Base-by-base conservation (phyloP, 2,113 vertebrate genomes). In the Pelobates fuscus region DNA sequence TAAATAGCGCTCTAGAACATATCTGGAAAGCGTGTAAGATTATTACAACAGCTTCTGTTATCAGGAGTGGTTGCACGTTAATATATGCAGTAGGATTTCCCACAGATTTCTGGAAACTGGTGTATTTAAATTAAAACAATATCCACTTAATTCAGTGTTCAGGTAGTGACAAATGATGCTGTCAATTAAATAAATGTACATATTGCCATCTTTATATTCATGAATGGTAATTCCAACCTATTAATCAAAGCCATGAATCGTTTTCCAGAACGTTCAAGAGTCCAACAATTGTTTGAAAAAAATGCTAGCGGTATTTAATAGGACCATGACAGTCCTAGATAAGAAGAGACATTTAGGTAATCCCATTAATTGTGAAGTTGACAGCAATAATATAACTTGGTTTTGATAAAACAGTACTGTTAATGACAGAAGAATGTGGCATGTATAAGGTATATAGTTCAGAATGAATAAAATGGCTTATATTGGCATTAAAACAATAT, bases 181-280 rank as follows among this genome's bases (percentile, higher is more conserved):
- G 55, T 64, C 73, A 77, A 68, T 77, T 77, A 77, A 60, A 68
- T 67, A 77, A 77, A 77, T 68, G 73, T 68, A 77, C 73, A 77
- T 77, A 77, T 65, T 46, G 67, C 55, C n/a, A 30, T 64, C 64
- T 61, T 68, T 68, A 60, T 57, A 67, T 68, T 77, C 73, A 61
- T 68, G 65, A 77, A 77, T 67, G 64, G 64, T 77, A 77, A 68
- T 77, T 77, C 65, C 68, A 77, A 37, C 57, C 73, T 77, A 77
- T 77, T 77, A 77, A 77, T 77, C 73, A 77, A 77, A 77, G 73
- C 73, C 67, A 68, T 77, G 65, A 77, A 77, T 77, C 73, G 32
- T 68, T 77, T 64, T 58, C 68, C 30, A 52, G 73, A 77, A 77
- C 21, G 15, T 49, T 52, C 57, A 55, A 49, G 57, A 77, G 55